Base-by-base conservation (phyloP, 2,797 vertebrate genomes). In the Chrysocyon brachyurus region DNA sequence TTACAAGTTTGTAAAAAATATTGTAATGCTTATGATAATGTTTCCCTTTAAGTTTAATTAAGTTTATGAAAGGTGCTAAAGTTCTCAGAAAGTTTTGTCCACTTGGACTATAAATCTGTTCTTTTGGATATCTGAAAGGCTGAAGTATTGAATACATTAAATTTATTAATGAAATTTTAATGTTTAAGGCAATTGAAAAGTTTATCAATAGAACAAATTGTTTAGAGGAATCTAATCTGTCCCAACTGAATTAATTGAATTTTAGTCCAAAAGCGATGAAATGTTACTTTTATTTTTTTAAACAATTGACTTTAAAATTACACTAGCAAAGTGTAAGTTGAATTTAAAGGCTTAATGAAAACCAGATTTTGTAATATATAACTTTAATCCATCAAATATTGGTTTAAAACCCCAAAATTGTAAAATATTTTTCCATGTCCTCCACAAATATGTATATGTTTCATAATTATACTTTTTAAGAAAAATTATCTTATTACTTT, bases 81-180 rank as follows among this genome's bases (percentile, higher is more conserved):
- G 40, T 63, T n/a, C 68, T 77, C 31, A 40, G 33, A 36, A 81
- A 72, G 49, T 59, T 86, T 90, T 92, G 19, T 57, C 73, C 52
- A 81, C 78, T 81, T 46, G 12, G 19, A 31, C 81, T 72, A 79
- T 73, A 57, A 61, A 63, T 75, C 33, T 87, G 10, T 24, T n/a
- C 22, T 68, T 54, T 68, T 36, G 12, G 16, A 78, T 21, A 84
- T 82, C 14, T 77, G 12, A 68, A 70, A 22, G 28, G 17, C 57
- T 90, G 46, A 92, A 82, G 5, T 68, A 90, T 59, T 22, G 75
- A 82, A 95, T 77, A 87, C 22, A 5, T 61, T 82, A 82, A 75
- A 87, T 56, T 40, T 95, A 82, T 56, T 3, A 72, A 87, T 57
- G 12, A 86, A 63, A 28, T 59, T 92, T 89, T 92, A 64, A 78